phyloP scores from a whole-genome alignment of 1,140 invertebrate species.

The Drosophila rufa region DNA sequence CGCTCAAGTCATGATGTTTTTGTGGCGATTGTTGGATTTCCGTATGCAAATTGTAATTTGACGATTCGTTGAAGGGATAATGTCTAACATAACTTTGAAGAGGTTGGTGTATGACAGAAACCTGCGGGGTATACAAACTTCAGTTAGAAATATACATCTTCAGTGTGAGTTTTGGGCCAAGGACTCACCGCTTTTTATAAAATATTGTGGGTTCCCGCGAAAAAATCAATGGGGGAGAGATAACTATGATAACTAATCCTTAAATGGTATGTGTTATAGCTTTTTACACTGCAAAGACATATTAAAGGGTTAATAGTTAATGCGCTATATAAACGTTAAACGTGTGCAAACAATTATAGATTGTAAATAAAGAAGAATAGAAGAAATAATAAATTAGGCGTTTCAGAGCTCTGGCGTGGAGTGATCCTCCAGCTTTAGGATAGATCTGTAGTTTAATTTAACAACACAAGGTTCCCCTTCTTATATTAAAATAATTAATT shows the following conservation, averaged over 20 bases:
- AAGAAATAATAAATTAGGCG: too few relatives aligned
- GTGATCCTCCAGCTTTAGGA: background rate
- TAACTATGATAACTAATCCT: conserved; percentile 81
- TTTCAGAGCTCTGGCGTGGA: background rate
- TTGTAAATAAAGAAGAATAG: background rate
- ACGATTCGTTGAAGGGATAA: conserved; percentile 36
- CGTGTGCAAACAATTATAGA: background rate
- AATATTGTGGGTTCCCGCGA: conserved; percentile 74
- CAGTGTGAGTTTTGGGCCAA: too few relatives aligned
- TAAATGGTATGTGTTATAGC: conserved; percentile 75
- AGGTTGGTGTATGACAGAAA: conserved; percentile 66
- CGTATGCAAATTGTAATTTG: conserved; percentile 39
- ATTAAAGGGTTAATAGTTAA: conserved; percentile 9
- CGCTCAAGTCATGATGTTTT: conserved; percentile 24
- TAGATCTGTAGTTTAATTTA: background rate
- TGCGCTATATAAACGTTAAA: background rate
- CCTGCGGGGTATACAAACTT: conserved; percentile 23
- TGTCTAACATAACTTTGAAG: conserved; percentile 60
- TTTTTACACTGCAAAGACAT: conserved; percentile 77
- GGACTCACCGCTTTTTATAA: conserved; percentile 74
- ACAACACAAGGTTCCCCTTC: background rate
- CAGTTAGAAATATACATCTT: conserved; percentile 1
- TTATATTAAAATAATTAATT: background rate
- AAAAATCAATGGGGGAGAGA: conserved; percentile 66
- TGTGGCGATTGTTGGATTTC: conserved; percentile 44